Evolutionary conservation across 2,113 vertebrate genomes (phyloP), one percentile per base, ranked within the genome.

Genomic region (Mirza zaza): DNA sequence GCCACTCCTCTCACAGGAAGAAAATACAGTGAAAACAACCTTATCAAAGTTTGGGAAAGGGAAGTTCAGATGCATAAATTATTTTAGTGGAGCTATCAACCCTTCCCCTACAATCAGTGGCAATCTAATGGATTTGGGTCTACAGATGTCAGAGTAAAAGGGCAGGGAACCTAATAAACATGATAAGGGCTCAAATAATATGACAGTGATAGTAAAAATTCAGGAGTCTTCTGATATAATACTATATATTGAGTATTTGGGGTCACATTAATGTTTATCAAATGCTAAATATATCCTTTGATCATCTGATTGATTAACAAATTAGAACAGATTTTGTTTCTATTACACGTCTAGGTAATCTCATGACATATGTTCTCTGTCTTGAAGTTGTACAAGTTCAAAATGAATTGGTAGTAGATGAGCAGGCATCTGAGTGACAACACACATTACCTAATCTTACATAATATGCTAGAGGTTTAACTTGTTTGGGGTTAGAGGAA

Each of bases 331-430:
- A 70, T 73, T 45, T 92, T 87, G 55, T 88, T 87, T 96, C 52
- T 81, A 63, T 61, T 71, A 83, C 8, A 57, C n/a, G 63, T 80
- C 50, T 96, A 97, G 96, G 75, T 84, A 87, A 91, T 77, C 76
- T 81, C 3, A 8, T 68, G 84, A 63, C 2, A 39, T 1, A 0
- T 12, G 8, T 73, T 86, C 65, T 81, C 73, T 93, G 45, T 82
- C 77, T 55, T 80, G 36, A 90, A 55, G 59, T 92, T 96, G 48
- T 68, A 65, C 36, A 80, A 97, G 85, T 97, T 97, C 71, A 96
- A 67, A 95, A 83, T 75, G 21, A 89, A 67, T 68, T 90, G 18
- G 52, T 55, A 75, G 42, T 80, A 8, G 9, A 67, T 86, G 82
- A 89, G 55, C 52, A 68, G 42, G 34, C 65, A 89, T 79, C 48